Conservation (phyloP, 1,140 invertebrate genomes). For the Pseudomyrmex concolor region DNA sequence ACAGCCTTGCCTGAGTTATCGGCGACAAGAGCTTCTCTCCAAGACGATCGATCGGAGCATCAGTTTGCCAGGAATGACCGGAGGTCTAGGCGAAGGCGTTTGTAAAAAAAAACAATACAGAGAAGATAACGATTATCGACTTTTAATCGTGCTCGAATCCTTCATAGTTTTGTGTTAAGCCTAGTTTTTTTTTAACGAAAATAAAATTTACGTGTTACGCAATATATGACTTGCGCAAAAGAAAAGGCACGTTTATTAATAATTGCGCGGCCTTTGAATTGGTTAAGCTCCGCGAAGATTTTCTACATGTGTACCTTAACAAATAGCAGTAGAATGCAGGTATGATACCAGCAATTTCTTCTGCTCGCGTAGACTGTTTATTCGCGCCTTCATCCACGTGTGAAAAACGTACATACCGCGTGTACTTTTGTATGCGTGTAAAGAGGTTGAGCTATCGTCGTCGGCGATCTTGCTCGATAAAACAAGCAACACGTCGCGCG, state of each 20-base stretch:
- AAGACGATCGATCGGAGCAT: not conserved
- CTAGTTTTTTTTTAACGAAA: not conserved
- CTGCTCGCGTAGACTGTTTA: not conserved
- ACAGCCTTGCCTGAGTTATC: not conserved
- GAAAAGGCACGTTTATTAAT: not conserved
- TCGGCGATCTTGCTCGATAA: slow-evolving; percentile 6
- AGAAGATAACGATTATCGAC: not conserved
- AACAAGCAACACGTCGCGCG: slow-evolving; percentile 13
- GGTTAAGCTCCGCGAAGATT: not conserved
- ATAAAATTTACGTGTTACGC: not conserved
- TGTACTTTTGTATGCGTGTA: not conserved
- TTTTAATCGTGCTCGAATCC: not conserved
- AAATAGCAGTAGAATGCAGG: not conserved
- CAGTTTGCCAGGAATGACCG: not conserved
- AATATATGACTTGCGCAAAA: not conserved
- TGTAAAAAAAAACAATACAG: no score
- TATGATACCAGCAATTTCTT: not conserved
- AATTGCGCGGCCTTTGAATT: not conserved
- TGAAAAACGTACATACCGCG: slow-evolving; percentile 16
- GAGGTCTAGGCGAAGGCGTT: not conserved
- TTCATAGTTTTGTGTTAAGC: not conserved
- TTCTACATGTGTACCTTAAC: not conserved
- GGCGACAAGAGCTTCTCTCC: slow-evolving; percentile 17
- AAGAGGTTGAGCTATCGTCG: slow-evolving; percentile 11
- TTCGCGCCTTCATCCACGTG: not conserved